Evolutionary conservation across 2,888 invertebrate genomes (phyloP).

Genomic region (Harpalus rubripes): DNA sequence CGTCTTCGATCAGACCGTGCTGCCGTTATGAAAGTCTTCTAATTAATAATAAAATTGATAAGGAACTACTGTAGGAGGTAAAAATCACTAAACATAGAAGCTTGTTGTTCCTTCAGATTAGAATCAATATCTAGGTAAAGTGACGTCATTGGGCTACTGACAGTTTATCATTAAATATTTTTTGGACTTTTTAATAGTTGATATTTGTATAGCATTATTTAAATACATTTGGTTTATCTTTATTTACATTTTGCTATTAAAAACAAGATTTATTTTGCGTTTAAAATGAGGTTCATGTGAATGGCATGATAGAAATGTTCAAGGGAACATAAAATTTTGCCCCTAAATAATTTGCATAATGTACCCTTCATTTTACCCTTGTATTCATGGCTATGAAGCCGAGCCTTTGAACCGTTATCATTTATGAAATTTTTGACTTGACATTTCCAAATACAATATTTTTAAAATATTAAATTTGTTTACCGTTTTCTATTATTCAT

Average conservation of each 20-base stretch:
- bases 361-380: constrained; percentile 19
- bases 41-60: constrained; percentile 55
- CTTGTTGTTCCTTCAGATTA: constrained; percentile 12
- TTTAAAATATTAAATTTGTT: not conserved
- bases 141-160: constrained; percentile 14
- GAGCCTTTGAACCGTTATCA: not conserved
- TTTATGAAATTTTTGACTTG: not conserved
- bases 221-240: no score
- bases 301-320: constrained; percentile 15
- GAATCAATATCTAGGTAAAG: constrained; percentile 1
- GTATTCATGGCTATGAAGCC: not conserved
- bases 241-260: not conserved
- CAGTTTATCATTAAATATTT: constrained; percentile 19
- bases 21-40: constrained; percentile 42
- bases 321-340: constrained; percentile 12
- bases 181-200: not conserved
- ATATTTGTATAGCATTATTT: not conserved
- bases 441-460: not conserved
- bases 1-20: constrained; percentile 49
- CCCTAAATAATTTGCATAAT: constrained; percentile 17
- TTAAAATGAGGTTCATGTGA: not conserved
- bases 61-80: constrained; percentile 1
- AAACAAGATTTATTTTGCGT: not conserved
- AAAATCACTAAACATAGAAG: constrained; percentile 2
- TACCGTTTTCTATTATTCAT: not conserved